phyloP scores from a whole-genome alignment of 2,113 vertebrate genomes.

The Cervus canadensis region DNA sequence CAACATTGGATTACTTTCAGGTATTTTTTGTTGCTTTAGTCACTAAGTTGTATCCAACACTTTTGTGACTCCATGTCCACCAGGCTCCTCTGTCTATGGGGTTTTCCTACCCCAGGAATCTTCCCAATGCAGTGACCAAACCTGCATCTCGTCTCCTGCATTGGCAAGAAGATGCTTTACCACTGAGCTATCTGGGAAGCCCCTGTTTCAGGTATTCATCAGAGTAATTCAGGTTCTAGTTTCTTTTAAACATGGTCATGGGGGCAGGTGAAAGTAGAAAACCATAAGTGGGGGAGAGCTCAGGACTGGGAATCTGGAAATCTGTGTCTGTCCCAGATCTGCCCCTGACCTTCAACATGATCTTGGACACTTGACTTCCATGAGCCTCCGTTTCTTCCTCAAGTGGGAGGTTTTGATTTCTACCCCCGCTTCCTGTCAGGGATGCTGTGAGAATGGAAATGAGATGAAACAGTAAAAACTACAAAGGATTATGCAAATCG shows the following conservation, averaged over 20 bases:
- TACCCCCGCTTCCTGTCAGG: background rate
- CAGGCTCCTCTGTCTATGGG: background rate
- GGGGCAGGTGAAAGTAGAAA: background rate
- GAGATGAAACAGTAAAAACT: background rate
- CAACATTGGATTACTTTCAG: background rate
- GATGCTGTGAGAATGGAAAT: background rate
- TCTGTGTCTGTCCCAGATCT: background rate
- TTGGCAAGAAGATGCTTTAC: background rate
- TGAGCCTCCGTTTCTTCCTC: background rate
- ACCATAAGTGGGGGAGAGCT: rapidly evolving
- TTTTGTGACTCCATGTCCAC: background rate
- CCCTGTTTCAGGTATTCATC: background rate
- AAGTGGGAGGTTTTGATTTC: background rate
- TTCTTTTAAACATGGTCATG: background rate
- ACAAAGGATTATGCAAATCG: background rate
- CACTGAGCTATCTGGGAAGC: background rate
- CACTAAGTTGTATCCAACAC: background rate
- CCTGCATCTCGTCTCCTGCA: background rate
- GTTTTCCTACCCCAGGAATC: background rate
- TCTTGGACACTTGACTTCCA: background rate
- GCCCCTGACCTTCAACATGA: background rate
- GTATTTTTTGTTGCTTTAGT: background rate
- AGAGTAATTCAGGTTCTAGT: background rate
- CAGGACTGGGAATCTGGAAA: background rate
- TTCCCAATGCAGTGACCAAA: background rate